A percentile compares a stretch with the other conserved stretches of the same genome.
Evolutionary conservation across 2,797 vertebrate genomes (phyloP).

Genomic region (Notolepis coatsorum): DNA sequence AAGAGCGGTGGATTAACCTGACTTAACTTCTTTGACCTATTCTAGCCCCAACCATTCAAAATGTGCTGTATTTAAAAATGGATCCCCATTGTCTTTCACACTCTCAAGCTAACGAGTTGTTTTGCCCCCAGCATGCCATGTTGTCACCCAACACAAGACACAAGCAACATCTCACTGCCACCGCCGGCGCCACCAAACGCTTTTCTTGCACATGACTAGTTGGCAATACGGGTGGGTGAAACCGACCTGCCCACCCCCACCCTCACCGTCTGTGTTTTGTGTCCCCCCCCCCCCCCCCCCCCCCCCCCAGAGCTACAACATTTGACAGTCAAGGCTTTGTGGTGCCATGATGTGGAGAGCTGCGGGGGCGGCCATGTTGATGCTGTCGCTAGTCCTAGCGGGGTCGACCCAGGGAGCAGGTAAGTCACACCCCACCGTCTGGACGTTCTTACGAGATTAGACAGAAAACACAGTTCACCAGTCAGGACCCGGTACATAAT

Average conservation of each 20-base stretch:
- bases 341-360: slow-evolving; percentile 64
- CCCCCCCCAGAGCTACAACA: neutral
- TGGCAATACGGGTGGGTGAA: no score
- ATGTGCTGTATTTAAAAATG: no score
- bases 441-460: slow-evolving; percentile 11
- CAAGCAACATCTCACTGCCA: slow-evolving; percentile 1
- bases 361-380: slow-evolving; percentile 33
- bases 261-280: slow-evolving; percentile 16
- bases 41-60: no score
- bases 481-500: no score
- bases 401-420: slow-evolving; percentile 44
- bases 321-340: slow-evolving; percentile 35
- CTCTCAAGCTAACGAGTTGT: neutral
- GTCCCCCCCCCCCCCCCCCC: no score
- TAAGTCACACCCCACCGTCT: slow-evolving; percentile 57
- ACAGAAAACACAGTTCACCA: no score
- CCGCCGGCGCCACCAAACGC: neutral
- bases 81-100: neutral
- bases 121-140: neutral
- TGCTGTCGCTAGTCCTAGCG: slow-evolving; percentile 44
- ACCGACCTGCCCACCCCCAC: neutral
- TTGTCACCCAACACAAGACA: neutral
- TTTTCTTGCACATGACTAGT: neutral
- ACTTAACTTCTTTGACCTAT: no score
- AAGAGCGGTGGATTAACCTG: no score